Percentiles rank a stretch among this genome's conserved stretches.
These are phyloP conservation scores for Rhaphigaster nebulosa DNA, from an alignment of 2,888 invertebrate species.

Conservation along the genomic window DNA sequence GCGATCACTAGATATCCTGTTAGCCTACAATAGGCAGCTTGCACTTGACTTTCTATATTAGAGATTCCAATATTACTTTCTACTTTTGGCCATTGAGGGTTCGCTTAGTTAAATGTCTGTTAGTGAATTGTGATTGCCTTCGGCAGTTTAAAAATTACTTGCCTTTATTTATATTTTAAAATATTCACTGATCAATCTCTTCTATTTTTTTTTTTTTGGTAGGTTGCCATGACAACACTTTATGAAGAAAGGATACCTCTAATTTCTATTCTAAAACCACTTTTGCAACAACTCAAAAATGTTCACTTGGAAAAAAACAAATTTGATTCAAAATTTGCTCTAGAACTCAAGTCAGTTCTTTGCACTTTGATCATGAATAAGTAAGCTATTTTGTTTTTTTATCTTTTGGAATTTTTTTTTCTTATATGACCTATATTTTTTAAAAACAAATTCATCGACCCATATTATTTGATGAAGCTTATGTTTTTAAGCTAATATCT, in stretches of 20 bases:
- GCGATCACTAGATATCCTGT: too few relatives aligned
- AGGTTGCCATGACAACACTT: constrained; percentile 70
- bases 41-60: too few relatives aligned
- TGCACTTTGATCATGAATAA: constrained; percentile 66
- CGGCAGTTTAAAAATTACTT: too few relatives aligned
- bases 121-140: too few relatives aligned
- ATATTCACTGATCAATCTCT: background rate
- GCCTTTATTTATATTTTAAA: too few relatives aligned
- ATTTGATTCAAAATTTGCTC: constrained; percentile 68
- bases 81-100: too few relatives aligned
- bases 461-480: background rate
- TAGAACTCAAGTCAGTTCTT: constrained; percentile 69
- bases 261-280: constrained; percentile 70
- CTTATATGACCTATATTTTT: background rate
- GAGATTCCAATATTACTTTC: too few relatives aligned
- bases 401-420: background rate
- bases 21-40: too few relatives aligned
- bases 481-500: background rate
- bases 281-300: constrained; percentile 70
- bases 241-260: constrained; percentile 71
- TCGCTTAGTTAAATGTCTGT: too few relatives aligned
- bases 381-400: constrained; percentile 62
- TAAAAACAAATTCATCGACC: background rate
- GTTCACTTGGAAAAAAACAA: constrained; percentile 70
- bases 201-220: constrained; percentile 50